phyloP scores from a whole-genome alignment of 2,113 vertebrate species.

The Etheostoma cragini region DNA sequence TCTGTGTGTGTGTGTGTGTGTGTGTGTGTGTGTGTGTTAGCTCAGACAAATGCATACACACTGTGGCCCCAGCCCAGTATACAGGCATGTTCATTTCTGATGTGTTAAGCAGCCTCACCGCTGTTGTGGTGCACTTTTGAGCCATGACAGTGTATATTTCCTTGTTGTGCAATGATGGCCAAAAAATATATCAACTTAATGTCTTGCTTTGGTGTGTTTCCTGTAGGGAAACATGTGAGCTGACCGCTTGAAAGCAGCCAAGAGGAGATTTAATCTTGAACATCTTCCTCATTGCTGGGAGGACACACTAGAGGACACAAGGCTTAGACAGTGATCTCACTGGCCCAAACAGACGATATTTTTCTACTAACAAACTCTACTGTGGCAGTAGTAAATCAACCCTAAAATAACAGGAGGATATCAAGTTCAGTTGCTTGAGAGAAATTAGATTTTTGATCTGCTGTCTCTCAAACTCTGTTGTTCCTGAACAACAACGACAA shows the following conservation, averaged over 20 bases:
- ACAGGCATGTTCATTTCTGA: neutral
- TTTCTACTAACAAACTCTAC: slow-evolving; percentile 13
- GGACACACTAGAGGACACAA: slow-evolving; percentile 54
- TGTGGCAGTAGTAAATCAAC: slow-evolving; percentile 8
- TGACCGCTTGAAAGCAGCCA: slow-evolving; percentile 42
- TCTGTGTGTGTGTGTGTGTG: slow-evolving; percentile 25
- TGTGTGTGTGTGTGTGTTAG: slow-evolving; percentile 20
- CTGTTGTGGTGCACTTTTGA: slow-evolving; percentile 2
- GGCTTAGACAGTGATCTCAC: slow-evolving; percentile 37
- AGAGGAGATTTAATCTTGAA: slow-evolving; percentile 59
- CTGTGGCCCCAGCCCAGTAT: neutral
- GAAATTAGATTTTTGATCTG: neutral
- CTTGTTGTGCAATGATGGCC: slow-evolving; percentile 5
- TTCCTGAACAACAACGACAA: slow-evolving; percentile 10
- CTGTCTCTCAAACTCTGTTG: slow-evolving; percentile 6
- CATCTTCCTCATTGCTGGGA: slow-evolving; percentile 44
- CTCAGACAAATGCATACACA: neutral
- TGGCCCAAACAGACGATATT: slow-evolving; percentile 1
- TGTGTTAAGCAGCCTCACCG: slow-evolving; percentile 10
- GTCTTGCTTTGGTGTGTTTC: slow-evolving; percentile 34
- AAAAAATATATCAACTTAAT: slow-evolving; percentile 11
- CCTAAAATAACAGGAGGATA: slow-evolving; percentile 7
- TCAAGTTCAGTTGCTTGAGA: neutral
- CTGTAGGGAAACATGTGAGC: slow-evolving; percentile 32
- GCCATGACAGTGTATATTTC: neutral